Conservation (phyloP, 2,888 invertebrate species). For the Ganaspis brasiliensis region DNA sequence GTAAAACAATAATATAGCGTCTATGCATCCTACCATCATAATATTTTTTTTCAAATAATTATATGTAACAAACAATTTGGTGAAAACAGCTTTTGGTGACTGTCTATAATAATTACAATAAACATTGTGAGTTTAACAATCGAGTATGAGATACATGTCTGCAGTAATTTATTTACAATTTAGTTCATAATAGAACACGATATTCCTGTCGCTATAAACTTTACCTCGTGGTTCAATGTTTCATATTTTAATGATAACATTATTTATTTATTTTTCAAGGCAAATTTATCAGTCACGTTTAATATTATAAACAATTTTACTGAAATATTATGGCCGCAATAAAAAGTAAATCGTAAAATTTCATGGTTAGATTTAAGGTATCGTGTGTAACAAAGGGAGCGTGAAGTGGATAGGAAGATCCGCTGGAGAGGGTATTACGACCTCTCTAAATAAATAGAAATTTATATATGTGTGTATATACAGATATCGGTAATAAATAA, state of each 20-base stretch:
- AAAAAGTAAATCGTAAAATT: constrained; percentile 20
- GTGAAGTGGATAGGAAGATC: constrained; percentile 39
- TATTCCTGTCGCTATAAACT: too few species aligned
- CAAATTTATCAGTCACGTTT: background rate
- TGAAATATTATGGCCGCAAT: background rate
- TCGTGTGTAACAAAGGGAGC: constrained; percentile 32
- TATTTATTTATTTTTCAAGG: background rate
- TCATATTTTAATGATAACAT: background rate
- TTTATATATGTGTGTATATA: constrained; percentile 47
- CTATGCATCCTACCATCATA: too few species aligned
- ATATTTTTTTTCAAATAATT: too few species aligned
- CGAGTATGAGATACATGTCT: too few species aligned
- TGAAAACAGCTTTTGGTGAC: too few species aligned
- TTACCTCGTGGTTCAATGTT: too few species aligned
- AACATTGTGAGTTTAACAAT: too few species aligned
- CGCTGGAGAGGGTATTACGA: constrained; percentile 44
- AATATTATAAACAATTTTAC: background rate
- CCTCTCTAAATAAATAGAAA: constrained; percentile 66
- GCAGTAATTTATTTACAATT: too few species aligned
- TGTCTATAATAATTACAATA: too few species aligned
- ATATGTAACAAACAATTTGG: too few species aligned
- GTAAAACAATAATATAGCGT: too few species aligned
- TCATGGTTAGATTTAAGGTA: constrained; percentile 9
- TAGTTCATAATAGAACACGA: too few species aligned
- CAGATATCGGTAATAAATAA: constrained; percentile 58